Evolutionary conservation across 2,888 invertebrate genomes (phyloP), one percentile per base, ranked within the genome.

Genomic region (Scaeva pyrastri): DNA sequence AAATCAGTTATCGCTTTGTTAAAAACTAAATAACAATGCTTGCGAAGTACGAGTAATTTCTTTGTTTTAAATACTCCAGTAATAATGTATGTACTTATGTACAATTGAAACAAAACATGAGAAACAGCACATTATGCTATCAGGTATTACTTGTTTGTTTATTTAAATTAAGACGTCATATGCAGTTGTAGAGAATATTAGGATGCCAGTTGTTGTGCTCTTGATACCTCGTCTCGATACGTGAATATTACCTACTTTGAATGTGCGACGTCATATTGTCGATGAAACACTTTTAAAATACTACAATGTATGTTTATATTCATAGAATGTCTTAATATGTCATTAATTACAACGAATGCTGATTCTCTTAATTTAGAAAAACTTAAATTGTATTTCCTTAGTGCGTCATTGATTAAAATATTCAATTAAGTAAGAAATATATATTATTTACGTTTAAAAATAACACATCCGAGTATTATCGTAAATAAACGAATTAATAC

Each of bases 341-440:
- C 45, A 64, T 8, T 48, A 4, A 43, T 23, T 0, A 43, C 21
- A 21, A 1, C 19, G 14, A 56, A 58, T 60, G 60, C n/a, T n/a
- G 2, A 21, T 21, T 60, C 23, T 60, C 60, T 60, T n/a, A 10
- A 31, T 64, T 64, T 26, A 64, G 45, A 43, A 62, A 45, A 45
- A 8, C 21, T 14, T n/a, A 41, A 26, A 26, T 12, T 58, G 12
- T 16, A 10, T 36, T 58, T 36, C 23, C 23, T 64, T 26, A 19
- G 19, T 66, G 66, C 68, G 68, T 68, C 68, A 68, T 68, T 68
- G 68, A 52, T 68, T 68, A 39, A 21, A 39, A 68, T 52, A 52
- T 39, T 41, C 39, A 68, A 52, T 68, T 11, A 16, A 39, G 10
- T 68, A 43, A n/a, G 16, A 62, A 41, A 26, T 43, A 62, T 66